Conservation (phyloP, 2,888 invertebrate species). For the Sinelater perroti region DNA sequence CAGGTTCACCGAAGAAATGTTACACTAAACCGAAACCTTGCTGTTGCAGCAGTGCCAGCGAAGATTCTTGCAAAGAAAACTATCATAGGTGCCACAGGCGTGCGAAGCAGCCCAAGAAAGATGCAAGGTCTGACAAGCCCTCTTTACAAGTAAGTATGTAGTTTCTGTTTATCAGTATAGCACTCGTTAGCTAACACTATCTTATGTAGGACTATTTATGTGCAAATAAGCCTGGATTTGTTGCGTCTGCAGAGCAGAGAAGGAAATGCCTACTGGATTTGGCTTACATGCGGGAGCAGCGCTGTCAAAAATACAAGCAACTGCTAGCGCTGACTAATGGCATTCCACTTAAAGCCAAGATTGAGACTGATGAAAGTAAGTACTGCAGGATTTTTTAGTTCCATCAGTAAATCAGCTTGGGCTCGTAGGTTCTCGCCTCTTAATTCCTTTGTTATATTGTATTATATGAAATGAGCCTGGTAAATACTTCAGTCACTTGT, state of each 20-base stretch:
- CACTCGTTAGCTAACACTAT: slow-evolving; percentile 10
- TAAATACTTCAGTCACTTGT: too few relatives aligned
- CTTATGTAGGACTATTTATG: slow-evolving; percentile 75
- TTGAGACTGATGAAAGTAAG: slow-evolving; percentile 13
- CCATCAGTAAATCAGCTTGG: too few relatives aligned
- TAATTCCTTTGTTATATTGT: too few relatives aligned
- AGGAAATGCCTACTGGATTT: slow-evolving; percentile 62
- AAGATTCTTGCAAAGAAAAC: slow-evolving; percentile 9
- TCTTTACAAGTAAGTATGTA: slow-evolving; percentile 46
- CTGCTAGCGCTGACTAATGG: slow-evolving; percentile 58
- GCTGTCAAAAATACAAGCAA: slow-evolving; percentile 60
- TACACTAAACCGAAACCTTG: too few relatives aligned
- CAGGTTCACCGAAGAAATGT: too few relatives aligned
- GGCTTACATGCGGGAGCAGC: slow-evolving; percentile 60
- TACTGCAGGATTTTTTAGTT: too few relatives aligned
- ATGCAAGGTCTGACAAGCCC: slow-evolving; percentile 28
- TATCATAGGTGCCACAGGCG: too few relatives aligned
- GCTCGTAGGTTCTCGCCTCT: too few relatives aligned
- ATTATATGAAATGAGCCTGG: too few relatives aligned
- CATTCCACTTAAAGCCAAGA: slow-evolving; percentile 30
- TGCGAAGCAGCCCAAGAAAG: slow-evolving; percentile 14
- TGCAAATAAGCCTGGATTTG: slow-evolving; percentile 75
- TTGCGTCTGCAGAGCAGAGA: slow-evolving; percentile 66
- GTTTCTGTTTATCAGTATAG: slow-evolving; percentile 24
- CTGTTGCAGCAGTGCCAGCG: slow-evolving; percentile 37